These are phyloP conservation scores for Pyrochroa serraticornis DNA, from an alignment of 2,888 invertebrate genomes.

Conservation along the genomic window DNA sequence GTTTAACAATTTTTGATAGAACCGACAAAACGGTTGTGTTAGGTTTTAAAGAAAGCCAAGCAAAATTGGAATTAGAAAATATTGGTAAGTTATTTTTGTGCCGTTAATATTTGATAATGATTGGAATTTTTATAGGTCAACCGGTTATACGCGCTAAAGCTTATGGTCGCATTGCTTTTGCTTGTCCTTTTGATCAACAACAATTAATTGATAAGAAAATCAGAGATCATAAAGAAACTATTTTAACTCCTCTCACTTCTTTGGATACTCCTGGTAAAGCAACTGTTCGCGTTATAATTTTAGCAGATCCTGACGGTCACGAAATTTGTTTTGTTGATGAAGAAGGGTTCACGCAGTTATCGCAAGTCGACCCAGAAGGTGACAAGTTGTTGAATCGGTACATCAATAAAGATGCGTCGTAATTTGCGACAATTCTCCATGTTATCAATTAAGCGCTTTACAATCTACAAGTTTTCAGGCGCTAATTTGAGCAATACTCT, in stretches of 20 bases:
- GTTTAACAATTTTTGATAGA: conserved; percentile 73
- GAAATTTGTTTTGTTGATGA: conserved; percentile 99
- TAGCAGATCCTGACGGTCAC: conserved; percentile 96
- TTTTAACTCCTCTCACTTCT: conserved; percentile 89
- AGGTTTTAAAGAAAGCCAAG: conserved; percentile 75
- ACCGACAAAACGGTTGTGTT: conserved; percentile 67
- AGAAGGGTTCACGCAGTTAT: conserved; percentile 88
- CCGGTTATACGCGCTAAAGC: conserved; percentile 84
- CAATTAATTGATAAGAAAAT: conserved; percentile 77
- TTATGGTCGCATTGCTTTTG: conserved; percentile 94
- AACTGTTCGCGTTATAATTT: conserved; percentile 92
- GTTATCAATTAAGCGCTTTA: too few species aligned
- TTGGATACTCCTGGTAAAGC: conserved; percentile 97
- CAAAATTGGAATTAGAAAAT: conserved; percentile 76
- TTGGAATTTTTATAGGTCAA: conserved; percentile 56
- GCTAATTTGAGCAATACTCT: too few species aligned
- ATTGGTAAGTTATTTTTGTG: conserved; percentile 63
- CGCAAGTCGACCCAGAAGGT: conserved; percentile 83
- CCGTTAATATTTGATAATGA: background rate
- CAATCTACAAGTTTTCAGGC: too few species aligned
- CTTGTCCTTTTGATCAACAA: conserved; percentile 80
- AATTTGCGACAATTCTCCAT: conserved; percentile 17
- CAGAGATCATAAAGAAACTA: conserved; percentile 71
- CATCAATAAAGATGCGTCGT: conserved; percentile 71
- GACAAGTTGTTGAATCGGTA: conserved; percentile 79